Conservation (phyloP, 64 coral and sea anemone genomes). For the Montipora efflorescens region DNA sequence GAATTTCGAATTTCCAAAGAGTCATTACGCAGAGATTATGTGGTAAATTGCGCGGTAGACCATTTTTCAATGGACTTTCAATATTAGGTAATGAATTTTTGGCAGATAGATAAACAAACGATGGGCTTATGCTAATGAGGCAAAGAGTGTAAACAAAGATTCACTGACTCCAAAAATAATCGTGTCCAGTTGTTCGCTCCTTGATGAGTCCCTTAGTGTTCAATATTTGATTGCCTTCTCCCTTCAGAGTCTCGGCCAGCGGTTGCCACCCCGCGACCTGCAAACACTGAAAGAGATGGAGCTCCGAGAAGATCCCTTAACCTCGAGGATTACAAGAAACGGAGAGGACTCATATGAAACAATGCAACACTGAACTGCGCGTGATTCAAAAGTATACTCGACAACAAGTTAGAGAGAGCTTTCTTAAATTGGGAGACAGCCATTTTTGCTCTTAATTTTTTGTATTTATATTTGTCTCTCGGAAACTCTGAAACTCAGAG, state of each 20-base stretch:
- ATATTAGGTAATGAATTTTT: too few species aligned
- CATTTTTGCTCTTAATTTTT: not conserved
- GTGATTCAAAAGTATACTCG: not conserved
- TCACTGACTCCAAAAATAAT: too few species aligned
- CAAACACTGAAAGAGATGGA: constrained; percentile 68
- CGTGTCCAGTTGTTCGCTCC: too few species aligned
- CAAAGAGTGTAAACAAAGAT: too few species aligned
- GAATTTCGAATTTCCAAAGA: too few species aligned
- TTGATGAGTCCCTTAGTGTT: too few species aligned
- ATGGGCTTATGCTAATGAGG: too few species aligned
- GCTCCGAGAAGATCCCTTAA: constrained; percentile 93
- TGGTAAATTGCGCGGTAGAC: too few species aligned
- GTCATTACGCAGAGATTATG: too few species aligned
- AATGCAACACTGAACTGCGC: not conserved
- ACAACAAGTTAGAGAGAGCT: not conserved
- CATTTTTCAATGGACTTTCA: too few species aligned
- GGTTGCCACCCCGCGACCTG: constrained; percentile 67
- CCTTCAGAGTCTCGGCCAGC: constrained; percentile 79
- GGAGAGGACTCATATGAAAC: constrained; percentile 89
- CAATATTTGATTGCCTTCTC: not conserved
- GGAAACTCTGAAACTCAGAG: not conserved
- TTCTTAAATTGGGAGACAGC: not conserved
- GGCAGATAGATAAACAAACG: too few species aligned
- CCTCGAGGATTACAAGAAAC: constrained; percentile 99
- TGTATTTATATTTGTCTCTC: not conserved